Evolutionary conservation across 2,113 vertebrate genomes (phyloP).

Genomic region (Litocranius walleri): DNA sequence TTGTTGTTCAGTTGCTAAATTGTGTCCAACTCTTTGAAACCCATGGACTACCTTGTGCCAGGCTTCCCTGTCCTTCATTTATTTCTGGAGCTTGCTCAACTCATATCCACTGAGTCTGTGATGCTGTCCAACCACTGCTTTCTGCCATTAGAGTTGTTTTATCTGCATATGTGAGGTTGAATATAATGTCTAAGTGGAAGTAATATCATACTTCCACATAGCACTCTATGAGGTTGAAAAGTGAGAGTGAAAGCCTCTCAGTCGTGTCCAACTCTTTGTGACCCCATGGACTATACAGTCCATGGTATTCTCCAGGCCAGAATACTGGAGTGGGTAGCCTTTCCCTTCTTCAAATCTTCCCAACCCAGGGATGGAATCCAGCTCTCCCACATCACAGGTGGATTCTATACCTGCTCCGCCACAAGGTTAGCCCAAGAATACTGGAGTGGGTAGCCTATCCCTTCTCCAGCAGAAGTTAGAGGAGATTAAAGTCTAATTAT

Average conservation of each 20-base stretch:
- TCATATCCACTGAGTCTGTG: background rate
- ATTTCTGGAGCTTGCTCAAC: background rate
- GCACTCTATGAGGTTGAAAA: background rate
- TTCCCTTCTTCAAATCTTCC: background rate
- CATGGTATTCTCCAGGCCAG: background rate
- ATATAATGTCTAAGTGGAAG: background rate
- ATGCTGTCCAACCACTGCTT: background rate
- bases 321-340: background rate
- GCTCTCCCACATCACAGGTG: background rate
- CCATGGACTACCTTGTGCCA: fast-evolving
- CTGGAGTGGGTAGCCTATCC: background rate
- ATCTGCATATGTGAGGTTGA: background rate
- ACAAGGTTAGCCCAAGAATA: background rate
- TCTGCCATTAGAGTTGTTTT: background rate
- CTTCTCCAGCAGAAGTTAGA: background rate
- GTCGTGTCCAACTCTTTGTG: background rate
- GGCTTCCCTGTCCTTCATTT: background rate
- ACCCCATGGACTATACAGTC: background rate
- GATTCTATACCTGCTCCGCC: background rate
- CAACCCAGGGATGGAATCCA: background rate
- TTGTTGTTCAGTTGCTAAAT: background rate
- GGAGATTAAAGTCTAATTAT: background rate
- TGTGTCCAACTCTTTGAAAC: background rate
- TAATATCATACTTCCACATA: background rate
- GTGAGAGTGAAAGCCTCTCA: fast-evolving